These are phyloP conservation scores for Euwallacea fornicatus DNA, from an alignment of 1,140 invertebrate species.

Conservation along the genomic window DNA sequence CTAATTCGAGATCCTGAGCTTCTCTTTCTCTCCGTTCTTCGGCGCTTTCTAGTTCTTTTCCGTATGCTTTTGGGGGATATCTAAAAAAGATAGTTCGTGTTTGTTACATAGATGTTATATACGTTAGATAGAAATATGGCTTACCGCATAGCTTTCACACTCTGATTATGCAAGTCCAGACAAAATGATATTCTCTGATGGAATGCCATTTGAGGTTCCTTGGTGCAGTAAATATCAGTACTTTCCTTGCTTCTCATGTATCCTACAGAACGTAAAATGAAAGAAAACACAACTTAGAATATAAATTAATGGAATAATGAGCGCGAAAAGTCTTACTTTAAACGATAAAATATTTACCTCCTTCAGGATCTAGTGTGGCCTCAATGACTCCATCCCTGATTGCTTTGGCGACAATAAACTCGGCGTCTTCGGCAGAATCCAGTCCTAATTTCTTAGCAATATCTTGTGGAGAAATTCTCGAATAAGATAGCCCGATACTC, in stretches of 20 bases:
- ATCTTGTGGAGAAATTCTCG: conserved; percentile 91
- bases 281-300: not conserved
- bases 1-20: conserved; percentile 95
- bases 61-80: conserved; percentile 98
- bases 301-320: not conserved
- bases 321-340: too few species aligned
- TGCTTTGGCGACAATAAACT: conserved; percentile 99
- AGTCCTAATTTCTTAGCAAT: conserved; percentile 92
- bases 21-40: conserved; percentile 95
- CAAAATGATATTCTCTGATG: conserved; percentile 98
- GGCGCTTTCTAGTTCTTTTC: conserved; percentile 96
- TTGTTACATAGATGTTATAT: conserved; percentile 37
- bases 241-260: conserved; percentile 98
- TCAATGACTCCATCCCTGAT: conserved; percentile 99
- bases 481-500: conserved; percentile 96
- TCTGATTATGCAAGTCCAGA: conserved; percentile 96
- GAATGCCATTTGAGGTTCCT: conserved; percentile 95
- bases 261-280: not conserved
- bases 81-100: conserved; percentile 50
- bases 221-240: conserved; percentile 95
- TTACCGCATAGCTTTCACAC: conserved; percentile 88
- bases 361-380: conserved; percentile 92
- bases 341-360: conserved; percentile 57
- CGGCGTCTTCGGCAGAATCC: conserved; percentile 95
- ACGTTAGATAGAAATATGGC: not conserved